Base-by-base conservation (phyloP, 2,113 vertebrate genomes). In the Empidonax alnorum region DNA sequence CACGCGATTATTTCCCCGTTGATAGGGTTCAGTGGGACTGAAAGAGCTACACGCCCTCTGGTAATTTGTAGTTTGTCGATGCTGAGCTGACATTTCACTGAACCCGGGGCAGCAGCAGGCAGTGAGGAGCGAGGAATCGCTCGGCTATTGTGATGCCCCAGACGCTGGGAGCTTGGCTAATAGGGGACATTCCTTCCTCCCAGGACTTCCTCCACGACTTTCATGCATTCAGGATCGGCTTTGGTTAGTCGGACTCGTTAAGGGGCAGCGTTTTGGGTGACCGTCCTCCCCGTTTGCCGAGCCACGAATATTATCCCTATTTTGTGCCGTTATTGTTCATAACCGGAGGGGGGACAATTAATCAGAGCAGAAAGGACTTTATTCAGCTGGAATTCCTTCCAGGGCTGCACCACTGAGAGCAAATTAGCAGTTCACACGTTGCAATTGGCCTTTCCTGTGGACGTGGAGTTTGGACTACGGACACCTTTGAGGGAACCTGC, bases 81-180 rank as follows among this genome's bases (percentile, higher is more conserved):
- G 96, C 94, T 69, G 95, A 83, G 97, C 82, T 97, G 97, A 96
- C 97, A 96, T 94, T 96, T 89, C 90, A 84, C 86, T 91, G 96
- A 96, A 95, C 97, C 77, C 95, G 53, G 93, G 83, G 93, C 93
- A 97, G 95, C 96, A 97, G 96, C 96, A 96, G 95, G 94, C 95
- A 94, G 93, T 10, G 61, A 56, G 84, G 88, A 90, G 94, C 22
- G 55, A 72, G 90, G 96, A 91, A 93, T 95, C 80, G 72, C 90
- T 89, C 62, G 6, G 74, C 95, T 91, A 82, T 92, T 94, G 95
- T 90, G 31, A 85, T 53, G 55, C 49, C 79, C 55, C 11, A 68
- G 95, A 52, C 91, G 21, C 94, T 27, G 5, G 59, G 86, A 73
- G 87, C 87, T 94, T 33, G 92, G 93, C 97, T 96, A 96, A 96